Conservation (phyloP, 92 coral and sea anemone genomes). For the Phymanthus crucifer region DNA sequence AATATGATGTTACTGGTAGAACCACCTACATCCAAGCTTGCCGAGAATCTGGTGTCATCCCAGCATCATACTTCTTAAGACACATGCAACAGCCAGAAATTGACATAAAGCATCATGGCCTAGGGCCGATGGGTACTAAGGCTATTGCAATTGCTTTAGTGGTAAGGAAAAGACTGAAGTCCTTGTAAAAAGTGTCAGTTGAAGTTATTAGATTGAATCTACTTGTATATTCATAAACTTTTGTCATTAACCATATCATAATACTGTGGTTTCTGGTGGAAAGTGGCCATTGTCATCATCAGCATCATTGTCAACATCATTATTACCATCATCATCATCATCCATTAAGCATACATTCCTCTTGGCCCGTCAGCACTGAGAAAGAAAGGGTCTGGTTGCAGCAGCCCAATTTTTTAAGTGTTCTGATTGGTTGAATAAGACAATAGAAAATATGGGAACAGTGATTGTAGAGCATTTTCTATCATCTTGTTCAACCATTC, state of each 20-base stretch:
- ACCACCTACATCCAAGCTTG: constrained; percentile 95
- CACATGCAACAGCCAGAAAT: constrained; percentile 81
- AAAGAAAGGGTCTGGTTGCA: too few relatives aligned
- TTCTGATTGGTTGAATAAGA: too few relatives aligned
- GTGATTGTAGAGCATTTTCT: too few relatives aligned
- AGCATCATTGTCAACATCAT: too few relatives aligned
- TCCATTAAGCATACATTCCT: too few relatives aligned
- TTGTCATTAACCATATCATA: too few relatives aligned
- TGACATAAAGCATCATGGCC: constrained; percentile 97
- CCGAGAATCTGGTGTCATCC: constrained; percentile 82
- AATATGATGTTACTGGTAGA: constrained; percentile 95
- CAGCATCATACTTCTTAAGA: constrained; percentile 91
- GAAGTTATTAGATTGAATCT: background rate
- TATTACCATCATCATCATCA: background rate
- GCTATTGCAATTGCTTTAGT: constrained; percentile 93
- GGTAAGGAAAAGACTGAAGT: constrained; percentile 52
- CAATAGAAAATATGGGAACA: too few relatives aligned
- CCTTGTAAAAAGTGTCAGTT: background rate
- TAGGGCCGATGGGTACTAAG: constrained; percentile 93
- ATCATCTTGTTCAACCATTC: too few relatives aligned
- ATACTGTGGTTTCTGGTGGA: too few relatives aligned
- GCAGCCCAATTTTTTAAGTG: too few relatives aligned
- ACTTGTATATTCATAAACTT: background rate
- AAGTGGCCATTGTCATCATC: too few relatives aligned
- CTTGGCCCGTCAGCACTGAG: too few relatives aligned